Evolutionary conservation across 2,113 vertebrate species (phyloP).

Genomic region (Hemicordylus capensis): DNA sequence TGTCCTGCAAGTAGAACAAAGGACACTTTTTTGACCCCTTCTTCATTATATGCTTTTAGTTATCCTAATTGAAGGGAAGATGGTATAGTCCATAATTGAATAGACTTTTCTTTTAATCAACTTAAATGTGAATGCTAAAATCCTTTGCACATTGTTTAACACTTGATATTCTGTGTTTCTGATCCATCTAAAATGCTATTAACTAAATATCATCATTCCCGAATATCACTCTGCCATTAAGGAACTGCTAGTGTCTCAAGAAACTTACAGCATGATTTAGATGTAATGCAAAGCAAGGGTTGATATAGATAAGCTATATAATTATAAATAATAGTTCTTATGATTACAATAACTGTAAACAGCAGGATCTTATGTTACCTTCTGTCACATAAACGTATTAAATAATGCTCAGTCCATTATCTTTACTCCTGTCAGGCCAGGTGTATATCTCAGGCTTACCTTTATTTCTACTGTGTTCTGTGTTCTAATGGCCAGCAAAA

Average conservation of each 20-base stretch:
- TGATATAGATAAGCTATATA: not conserved
- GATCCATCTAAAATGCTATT: not conserved
- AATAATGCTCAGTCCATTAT: too few relatives aligned
- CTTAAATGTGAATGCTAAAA: not conserved
- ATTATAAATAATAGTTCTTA: too few relatives aligned
- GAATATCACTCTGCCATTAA: not conserved
- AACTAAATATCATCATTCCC: not conserved
- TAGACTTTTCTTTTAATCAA: not conserved
- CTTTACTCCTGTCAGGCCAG: too few relatives aligned
- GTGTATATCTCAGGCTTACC: not conserved
- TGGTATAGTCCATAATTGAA: not conserved
- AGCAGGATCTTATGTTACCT: not conserved
- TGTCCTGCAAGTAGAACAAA: not conserved
- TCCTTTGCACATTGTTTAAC: not conserved
- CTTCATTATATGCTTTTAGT: not conserved
- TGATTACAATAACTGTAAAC: not conserved
- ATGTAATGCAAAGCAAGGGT: not conserved
- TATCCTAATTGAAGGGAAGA: not conserved
- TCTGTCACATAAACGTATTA: not conserved
- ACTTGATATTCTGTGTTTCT: not conserved
- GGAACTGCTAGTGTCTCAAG: not conserved
- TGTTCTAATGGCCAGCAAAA: not conserved
- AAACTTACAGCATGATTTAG: not conserved
- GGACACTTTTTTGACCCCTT: not conserved
- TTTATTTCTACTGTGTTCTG: not conserved